Conservation (phyloP, 2,113 vertebrate genomes). For the Rhombomys opimus region DNA sequence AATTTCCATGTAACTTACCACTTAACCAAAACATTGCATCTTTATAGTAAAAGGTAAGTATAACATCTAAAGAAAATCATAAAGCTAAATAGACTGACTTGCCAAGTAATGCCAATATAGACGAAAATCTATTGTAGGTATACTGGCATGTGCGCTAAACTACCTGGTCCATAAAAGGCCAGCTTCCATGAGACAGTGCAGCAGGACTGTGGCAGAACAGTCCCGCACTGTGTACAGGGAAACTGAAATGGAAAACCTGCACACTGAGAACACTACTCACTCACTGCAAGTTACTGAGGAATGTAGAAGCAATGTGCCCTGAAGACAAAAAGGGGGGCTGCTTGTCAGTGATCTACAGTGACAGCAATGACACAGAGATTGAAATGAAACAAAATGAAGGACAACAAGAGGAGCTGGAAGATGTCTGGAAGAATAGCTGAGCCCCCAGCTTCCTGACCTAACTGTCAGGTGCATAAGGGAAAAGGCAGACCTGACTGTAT, state of each 20-base stretch:
- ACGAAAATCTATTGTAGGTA: not conserved
- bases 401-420: not conserved
- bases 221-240: fast-evolving
- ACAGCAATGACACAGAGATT: not conserved
- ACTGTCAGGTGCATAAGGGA: not conserved
- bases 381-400: not conserved
- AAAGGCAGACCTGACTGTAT: not conserved
- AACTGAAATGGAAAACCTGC: not conserved
- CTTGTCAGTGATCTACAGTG: not conserved
- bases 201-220: not conserved
- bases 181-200: fast-evolving
- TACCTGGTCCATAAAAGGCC: not conserved
- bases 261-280: not conserved
- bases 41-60: not conserved
- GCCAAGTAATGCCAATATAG: not conserved
- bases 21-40: not conserved
- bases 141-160: too few relatives aligned
- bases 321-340: not conserved
- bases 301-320: not conserved
- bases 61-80: not conserved
- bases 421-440: not conserved
- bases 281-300: not conserved
- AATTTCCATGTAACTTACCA: conserved; percentile 13
- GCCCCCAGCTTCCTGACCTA: not conserved
- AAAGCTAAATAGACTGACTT: not conserved